Evolutionary conservation across 1,140 invertebrate species (phyloP), one percentile per base, ranked within the genome.

Genomic region (Limonius californicus): DNA sequence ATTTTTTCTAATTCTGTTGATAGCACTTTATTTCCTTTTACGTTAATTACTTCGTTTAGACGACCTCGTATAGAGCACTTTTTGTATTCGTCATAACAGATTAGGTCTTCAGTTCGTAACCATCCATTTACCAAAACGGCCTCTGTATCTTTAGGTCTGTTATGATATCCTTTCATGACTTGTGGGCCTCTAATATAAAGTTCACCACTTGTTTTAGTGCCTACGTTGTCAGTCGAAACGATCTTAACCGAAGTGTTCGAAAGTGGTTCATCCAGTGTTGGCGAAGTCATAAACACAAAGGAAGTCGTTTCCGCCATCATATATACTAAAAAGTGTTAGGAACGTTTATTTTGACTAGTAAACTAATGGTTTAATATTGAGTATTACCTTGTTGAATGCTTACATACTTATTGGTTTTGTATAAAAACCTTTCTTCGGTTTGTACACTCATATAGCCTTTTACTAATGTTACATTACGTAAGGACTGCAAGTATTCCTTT

Each of bases 1-100:
- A 95, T 66, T 15, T 84, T 88, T 79, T 97, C 94, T 30, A 97
- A 72, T 76, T 95, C 92, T 0, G 93, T 90, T 8, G 94, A 94
- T 2, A 92, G 81, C 6, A 97, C 94, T 87, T 94, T 84, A 45
- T 84, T 82, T 18, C 86, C 88, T 74, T 88, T 89, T 47, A 92
- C 90, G 81, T 94, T 94, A 60, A 94, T 94, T 2, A 94, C 80
- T 71, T 94, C 91, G 67, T 94, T 94, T 3, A 92, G 67, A 62
- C 91, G 78, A 67, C 93, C 92, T 0, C 86, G 83, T 61, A 94
- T 84, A 62, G 79, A 89, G 53, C 92, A 80, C 47, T 79, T 76
- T 1, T 79, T 80, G 0, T 84, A 77, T 1, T 88, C 76, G 68
- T 91, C 85, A 56, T 82, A 85, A 32, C 84, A 84, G 2, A 80